Conservation (phyloP, 2,888 invertebrate species). For the Caenorhabditis imperialis region DNA sequence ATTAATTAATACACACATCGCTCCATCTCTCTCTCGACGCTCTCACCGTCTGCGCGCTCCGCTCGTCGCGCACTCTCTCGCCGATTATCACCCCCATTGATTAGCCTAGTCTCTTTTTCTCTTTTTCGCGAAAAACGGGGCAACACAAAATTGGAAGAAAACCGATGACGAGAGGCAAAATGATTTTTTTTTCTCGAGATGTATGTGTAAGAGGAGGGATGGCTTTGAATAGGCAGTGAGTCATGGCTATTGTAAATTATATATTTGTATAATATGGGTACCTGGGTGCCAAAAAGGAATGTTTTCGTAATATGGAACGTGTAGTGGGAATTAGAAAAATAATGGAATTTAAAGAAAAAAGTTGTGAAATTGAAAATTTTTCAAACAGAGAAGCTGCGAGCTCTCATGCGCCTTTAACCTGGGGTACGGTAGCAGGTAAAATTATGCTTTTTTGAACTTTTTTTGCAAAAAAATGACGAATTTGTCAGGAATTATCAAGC, state of each 20-base stretch:
- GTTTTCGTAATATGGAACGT: constrained; percentile 1
- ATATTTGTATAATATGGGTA: constrained; percentile 42
- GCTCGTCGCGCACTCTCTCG: constrained; percentile 16
- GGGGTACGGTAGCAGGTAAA: too few relatives aligned
- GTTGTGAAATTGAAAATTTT: background rate
- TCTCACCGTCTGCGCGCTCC: constrained; percentile 30
- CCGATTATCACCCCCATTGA: constrained; percentile 48
- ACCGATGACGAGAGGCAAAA: constrained; percentile 18
- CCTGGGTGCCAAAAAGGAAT: constrained; percentile 28
- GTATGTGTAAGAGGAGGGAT: constrained; percentile 11
- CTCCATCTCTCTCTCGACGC: constrained; percentile 23
- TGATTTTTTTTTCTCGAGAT: constrained; percentile 9
- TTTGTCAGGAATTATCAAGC: too few relatives aligned
- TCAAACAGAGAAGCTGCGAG: too few relatives aligned
- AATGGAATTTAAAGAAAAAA: constrained; percentile 1
- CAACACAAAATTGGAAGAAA: constrained; percentile 33
- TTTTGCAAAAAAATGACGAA: too few relatives aligned
- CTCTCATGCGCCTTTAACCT: too few relatives aligned
- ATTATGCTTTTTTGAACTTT: too few relatives aligned
- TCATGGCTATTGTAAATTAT: constrained; percentile 49
- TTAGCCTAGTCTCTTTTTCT: too few relatives aligned
- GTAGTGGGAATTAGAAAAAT: too few relatives aligned
- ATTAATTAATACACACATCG: constrained; percentile 52
- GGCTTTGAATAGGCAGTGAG: constrained; percentile 36
- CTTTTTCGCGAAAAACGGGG: constrained; percentile 26